phyloP scores from a whole-genome alignment of 2,113 vertebrate genomes.

The Hippoglossus stenolepis region DNA sequence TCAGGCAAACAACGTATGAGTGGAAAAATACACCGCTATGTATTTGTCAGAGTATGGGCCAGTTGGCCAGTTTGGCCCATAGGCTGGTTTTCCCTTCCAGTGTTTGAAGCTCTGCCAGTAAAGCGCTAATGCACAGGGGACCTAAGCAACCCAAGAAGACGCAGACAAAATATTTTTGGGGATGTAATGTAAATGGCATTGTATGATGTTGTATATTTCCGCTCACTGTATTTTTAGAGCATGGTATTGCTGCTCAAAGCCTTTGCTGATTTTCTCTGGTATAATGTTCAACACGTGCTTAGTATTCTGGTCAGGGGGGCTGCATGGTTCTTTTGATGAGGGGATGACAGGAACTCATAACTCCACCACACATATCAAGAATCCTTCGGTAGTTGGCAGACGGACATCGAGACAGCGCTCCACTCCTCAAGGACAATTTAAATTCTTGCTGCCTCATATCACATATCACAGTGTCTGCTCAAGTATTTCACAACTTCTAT shows the following conservation, averaged over 20 bases:
- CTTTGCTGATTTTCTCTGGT: neutral
- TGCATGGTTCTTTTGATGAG: neutral
- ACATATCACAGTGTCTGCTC: neutral
- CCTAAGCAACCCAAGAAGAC: too few species aligned
- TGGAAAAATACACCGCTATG: too few species aligned
- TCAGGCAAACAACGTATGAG: too few species aligned
- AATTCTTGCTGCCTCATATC: neutral
- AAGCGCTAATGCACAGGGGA: too few species aligned
- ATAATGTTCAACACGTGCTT: neutral
- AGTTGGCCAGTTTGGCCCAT: too few species aligned
- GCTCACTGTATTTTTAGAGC: neutral
- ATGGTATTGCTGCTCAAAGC: neutral
- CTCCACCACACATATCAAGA: neutral
- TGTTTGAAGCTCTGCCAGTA: too few species aligned
- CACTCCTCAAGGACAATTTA: neutral
- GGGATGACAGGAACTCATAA: constrained; percentile 2
- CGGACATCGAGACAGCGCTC: neutral
- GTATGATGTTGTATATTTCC: neutral
- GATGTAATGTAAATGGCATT: neutral
- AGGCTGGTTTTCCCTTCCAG: too few species aligned
- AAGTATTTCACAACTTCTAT: neutral
- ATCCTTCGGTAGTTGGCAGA: neutral
- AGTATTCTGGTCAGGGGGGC: neutral
- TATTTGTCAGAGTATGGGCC: too few species aligned
- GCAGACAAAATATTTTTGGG: too few species aligned